Evolutionary conservation across 2,797 vertebrate genomes (phyloP).

Genomic region (Sebastiscus tertius): DNA sequence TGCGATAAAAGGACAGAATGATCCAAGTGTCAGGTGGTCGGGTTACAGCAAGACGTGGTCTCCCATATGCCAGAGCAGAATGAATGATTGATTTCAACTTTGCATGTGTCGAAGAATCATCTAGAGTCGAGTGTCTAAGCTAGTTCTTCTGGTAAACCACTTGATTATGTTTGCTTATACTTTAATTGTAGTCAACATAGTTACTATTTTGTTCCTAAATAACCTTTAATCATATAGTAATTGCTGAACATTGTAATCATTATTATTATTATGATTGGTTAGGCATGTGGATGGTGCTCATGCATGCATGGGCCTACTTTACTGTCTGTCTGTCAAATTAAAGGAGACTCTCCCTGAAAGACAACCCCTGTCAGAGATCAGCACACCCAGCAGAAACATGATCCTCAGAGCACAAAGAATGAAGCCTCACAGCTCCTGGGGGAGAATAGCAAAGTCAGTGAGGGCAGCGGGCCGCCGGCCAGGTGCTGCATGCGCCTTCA

Average conservation of each 20-base stretch:
- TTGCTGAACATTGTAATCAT: background rate
- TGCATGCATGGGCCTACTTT: background rate
- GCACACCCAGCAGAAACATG: constrained; percentile 58
- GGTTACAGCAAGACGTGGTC: constrained; percentile 18
- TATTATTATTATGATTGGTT: background rate
- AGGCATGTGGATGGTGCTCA: background rate
- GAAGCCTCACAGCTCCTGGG: constrained; percentile 22
- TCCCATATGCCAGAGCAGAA: background rate
- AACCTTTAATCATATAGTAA: background rate
- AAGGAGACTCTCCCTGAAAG: constrained; percentile 54
- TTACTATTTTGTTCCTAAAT: background rate
- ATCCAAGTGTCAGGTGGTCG: constrained; percentile 27
- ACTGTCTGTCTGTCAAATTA: constrained; percentile 44
- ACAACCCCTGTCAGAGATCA: constrained; percentile 58
- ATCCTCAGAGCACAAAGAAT: constrained; percentile 34
- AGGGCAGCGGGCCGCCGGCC: constrained; percentile 34
- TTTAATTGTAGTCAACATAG: background rate
- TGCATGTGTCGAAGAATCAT: background rate
- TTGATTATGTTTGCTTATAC: background rate
- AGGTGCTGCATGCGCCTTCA: constrained; percentile 40
- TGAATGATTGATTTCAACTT: background rate
- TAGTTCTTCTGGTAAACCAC: background rate
- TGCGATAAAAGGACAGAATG: constrained; percentile 25
- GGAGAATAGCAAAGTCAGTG: constrained; percentile 39
- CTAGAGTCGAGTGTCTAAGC: background rate